These are phyloP conservation scores for Trichosurus vulpecula DNA, from an alignment of 2,797 vertebrate species.

Conservation along the genomic window DNA sequence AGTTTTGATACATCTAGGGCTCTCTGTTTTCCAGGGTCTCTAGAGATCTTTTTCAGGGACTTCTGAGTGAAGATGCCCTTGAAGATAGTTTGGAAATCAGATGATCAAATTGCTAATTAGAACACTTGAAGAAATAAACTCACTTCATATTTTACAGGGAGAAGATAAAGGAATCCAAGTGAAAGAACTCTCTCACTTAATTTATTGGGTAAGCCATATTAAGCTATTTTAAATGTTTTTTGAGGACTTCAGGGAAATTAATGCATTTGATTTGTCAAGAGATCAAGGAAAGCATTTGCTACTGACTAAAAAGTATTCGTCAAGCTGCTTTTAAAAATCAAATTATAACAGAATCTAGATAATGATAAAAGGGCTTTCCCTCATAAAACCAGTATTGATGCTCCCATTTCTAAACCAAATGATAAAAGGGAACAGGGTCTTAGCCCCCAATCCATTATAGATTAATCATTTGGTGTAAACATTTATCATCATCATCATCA, in stretches of 20 bases:
- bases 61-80: background rate
- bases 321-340: conserved; percentile 7
- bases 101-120: background rate
- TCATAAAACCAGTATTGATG: background rate
- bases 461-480: background rate
- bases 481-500: background rate
- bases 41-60: conserved; percentile 1
- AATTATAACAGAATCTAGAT: conserved; percentile 5
- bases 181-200: background rate
- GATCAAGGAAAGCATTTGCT: background rate
- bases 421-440: background rate
- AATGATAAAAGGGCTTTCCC: background rate
- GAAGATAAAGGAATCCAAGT: background rate
- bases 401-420: background rate
- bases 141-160: background rate
- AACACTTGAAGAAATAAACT: conserved; percentile 12
- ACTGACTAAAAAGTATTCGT: background rate
- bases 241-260: background rate
- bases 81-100: background rate
- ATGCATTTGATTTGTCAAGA: background rate
- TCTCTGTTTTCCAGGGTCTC: background rate
- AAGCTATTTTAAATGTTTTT: background rate
- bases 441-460: background rate
- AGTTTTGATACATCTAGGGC: background rate
- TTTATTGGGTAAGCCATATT: background rate